phyloP scores from a whole-genome alignment of 2,113 vertebrate species.

The Erythrocercus mccallii region DNA sequence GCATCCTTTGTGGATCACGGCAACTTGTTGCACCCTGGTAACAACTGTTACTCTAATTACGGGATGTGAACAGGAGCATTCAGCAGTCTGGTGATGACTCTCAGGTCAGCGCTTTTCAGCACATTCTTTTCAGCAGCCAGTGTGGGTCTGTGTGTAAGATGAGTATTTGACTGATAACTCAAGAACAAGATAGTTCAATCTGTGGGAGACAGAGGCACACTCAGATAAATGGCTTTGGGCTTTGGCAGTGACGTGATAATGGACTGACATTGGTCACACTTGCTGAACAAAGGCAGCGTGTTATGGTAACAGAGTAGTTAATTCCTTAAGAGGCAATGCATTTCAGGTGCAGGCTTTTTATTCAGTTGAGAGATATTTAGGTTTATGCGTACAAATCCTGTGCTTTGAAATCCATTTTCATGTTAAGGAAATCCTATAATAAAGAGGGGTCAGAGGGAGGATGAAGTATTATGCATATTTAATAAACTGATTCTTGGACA shows the following conservation, averaged over 20 bases:
- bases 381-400: background rate
- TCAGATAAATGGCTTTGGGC: background rate
- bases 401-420: background rate
- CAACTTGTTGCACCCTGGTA: background rate
- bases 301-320: background rate
- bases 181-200: background rate
- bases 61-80: background rate
- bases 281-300: background rate
- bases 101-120: background rate
- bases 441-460: background rate
- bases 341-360: background rate
- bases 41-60: background rate
- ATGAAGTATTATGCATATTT: background rate
- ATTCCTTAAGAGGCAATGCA: background rate
- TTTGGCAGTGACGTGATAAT: background rate
- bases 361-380: background rate
- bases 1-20: background rate
- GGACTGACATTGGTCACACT: background rate
- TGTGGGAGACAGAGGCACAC: background rate
- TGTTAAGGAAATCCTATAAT: background rate
- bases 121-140: background rate
- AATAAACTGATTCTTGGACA: background rate
- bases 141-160: background rate
- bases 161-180: background rate
- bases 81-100: background rate